Conservation (phyloP, 2,797 vertebrate species). For the Perodicticus potto region DNA sequence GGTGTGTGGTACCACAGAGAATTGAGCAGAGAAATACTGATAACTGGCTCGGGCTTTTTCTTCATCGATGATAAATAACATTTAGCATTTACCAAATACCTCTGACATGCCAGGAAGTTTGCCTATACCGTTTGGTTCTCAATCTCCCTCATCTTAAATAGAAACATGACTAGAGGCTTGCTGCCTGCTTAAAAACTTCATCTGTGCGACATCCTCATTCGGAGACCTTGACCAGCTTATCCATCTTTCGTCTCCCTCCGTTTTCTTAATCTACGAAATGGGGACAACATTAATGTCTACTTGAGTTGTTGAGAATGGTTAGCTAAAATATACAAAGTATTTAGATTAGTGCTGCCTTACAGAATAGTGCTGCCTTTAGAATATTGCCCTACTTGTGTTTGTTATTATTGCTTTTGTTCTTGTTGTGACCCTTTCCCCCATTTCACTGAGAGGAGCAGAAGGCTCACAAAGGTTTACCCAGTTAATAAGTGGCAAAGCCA, state of each 20-base stretch:
- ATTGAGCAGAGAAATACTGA: background rate
- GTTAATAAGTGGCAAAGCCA: background rate
- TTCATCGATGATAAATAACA: background rate
- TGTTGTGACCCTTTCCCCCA: background rate
- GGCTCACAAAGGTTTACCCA: background rate
- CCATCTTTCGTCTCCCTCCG: background rate
- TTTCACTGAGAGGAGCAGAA: background rate
- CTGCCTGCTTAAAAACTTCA: background rate
- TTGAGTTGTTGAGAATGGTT: background rate
- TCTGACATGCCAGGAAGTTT: background rate
- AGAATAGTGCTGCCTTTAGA: background rate
- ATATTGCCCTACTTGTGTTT: background rate
- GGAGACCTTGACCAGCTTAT: background rate
- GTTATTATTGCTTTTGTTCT: background rate
- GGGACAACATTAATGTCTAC: background rate
- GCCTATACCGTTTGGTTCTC: background rate
- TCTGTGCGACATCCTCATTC: background rate
- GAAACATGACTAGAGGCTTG: background rate
- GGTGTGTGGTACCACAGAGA: rapidly evolving
- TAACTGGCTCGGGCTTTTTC: background rate
- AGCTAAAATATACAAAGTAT: background rate
- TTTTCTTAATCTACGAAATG: background rate
- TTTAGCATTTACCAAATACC: background rate
- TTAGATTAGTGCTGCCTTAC: background rate
- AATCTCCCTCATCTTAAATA: rapidly evolving